Evolutionary conservation across 1,140 invertebrate genomes (phyloP).

Genomic region (Magallana ariakensis): DNA sequence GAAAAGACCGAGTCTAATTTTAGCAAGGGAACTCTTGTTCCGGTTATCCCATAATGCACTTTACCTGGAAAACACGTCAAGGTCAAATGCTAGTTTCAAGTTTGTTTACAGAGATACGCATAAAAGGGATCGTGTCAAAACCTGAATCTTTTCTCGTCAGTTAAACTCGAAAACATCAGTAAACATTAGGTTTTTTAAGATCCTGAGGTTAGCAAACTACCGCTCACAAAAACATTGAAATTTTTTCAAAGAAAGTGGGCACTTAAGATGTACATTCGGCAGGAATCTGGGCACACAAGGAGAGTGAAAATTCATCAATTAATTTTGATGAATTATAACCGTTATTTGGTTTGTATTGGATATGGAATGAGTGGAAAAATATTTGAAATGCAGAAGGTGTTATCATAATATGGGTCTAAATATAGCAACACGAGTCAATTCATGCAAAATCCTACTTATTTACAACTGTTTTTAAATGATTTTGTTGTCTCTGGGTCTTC

Average conservation of each 20-base stretch:
- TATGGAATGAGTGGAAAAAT: no score
- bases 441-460: no score
- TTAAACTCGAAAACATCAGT: slow-evolving; percentile 30
- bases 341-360: no score
- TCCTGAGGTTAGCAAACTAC: not conserved
- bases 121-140: slow-evolving; percentile 24
- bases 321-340: no score
- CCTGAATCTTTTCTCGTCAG: slow-evolving; percentile 1
- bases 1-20: not conserved
- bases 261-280: no score
- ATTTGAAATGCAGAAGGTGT: no score
- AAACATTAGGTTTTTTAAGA: slow-evolving; percentile 9
- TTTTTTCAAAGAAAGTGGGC: not conserved
- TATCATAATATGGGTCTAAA: no score
- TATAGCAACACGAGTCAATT: no score
- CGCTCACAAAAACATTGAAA: not conserved
- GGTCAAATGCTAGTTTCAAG: slow-evolving; percentile 11
- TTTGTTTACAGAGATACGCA: slow-evolving; percentile 25
- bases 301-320: no score
- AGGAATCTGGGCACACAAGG: no score
- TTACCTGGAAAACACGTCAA: not conserved
- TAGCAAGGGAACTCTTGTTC: slow-evolving; percentile 9
- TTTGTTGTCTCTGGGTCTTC: no score
- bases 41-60: slow-evolving; percentile 6
- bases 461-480: no score